Base-by-base conservation (phyloP, 2,113 vertebrate species). In the Chionis minor region DNA sequence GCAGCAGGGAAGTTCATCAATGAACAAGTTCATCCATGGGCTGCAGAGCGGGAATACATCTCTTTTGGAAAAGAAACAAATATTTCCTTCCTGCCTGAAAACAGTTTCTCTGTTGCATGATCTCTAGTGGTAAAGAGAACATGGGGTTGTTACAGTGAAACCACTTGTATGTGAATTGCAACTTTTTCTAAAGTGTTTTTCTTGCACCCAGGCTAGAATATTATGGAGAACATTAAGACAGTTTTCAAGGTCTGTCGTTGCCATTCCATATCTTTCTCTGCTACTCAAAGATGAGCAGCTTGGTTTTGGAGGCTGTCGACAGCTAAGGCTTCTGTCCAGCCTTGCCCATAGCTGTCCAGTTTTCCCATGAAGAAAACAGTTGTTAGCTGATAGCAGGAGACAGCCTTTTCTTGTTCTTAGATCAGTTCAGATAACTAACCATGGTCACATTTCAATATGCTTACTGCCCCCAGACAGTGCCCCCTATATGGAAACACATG, bases 81-180 rank as follows among this genome's bases (percentile, higher is more conserved):
- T 23, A 22, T 91, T 73, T 63, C 63, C 13, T 40, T 82, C 40
- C 45, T 66, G 35, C 54, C 58, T 81, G 77, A 51, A 92, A 91
- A 47, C 13, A 38, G 28, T 96, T 98, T 93, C 71, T 96, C 61
- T 96, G 80, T 96, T 98, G 97, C 97, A 97, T 96, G 97, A 92
- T 95, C 80, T 97, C 89, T 79, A 24, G 73, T 92, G 84, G 69
- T 96, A 19, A 91, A 92, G 74, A 96, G 42, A 90, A 95, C 96
- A 96, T 92, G 97, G 81, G 65, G 22, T 92, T 94, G 81, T 81
- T 71, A 83, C 62, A 77, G 65, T 74, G 94, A 94, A 90, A 97
- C 87, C 82, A 17, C 9, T 65, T 94, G 79, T 94, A 71, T 91
- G 92, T 90, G 51, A 51, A 71, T 35, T 74, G 86, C 49, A 62